Base-by-base conservation (phyloP, 2,797 vertebrate species). In the Notolabrus celidotus region DNA sequence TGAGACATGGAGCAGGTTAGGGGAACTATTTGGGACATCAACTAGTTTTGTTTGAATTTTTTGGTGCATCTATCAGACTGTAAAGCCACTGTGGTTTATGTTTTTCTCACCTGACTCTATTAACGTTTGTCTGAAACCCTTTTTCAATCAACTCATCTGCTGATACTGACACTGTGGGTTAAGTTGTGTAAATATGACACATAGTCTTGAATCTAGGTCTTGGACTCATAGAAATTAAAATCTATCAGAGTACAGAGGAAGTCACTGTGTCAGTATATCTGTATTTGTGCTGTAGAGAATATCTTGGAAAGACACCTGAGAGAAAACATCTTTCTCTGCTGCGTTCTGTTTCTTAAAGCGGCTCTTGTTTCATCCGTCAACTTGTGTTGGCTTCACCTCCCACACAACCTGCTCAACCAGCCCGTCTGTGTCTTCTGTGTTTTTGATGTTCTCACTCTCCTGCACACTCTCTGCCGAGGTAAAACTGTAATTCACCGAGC, bases 331-430 rank as follows among this genome's bases (percentile, higher is more conserved):
- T 41, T 29, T 51, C 50, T 23, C 61, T 23, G 38, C 67, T 17
- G 23, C 34, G 45, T 61, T 34, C 38, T 15, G n/a, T 53, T 77
- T 71, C 82, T 81, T 52, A 74, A 75, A 82, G 69, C 71, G n/a
- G 15, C 51, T 78, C 60, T 72, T 43, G 68, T 85, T 82, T 85
- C 29, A 83, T 84, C 71, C 72, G 56, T 67, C 60, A 58, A 36
- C 69, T 76, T 17, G 51, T 31, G 72, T 73, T 20, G 60, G 58
- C 74, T 83, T 53, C 68, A 63, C 85, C 83, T 71, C 89, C 89
- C 78, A 84, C 88, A 73, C 85, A 79, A 68, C 76, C 67, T 55
- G 55, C 85, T 79, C 66, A 34, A 34, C 65, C 71, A 23, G 65
- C 64, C 58, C 72, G 47, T 62, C 75, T 79, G 66, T 63, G 71